Base-by-base conservation (phyloP, 2,888 invertebrate genomes). In the Phyllotreta cruciferae region DNA sequence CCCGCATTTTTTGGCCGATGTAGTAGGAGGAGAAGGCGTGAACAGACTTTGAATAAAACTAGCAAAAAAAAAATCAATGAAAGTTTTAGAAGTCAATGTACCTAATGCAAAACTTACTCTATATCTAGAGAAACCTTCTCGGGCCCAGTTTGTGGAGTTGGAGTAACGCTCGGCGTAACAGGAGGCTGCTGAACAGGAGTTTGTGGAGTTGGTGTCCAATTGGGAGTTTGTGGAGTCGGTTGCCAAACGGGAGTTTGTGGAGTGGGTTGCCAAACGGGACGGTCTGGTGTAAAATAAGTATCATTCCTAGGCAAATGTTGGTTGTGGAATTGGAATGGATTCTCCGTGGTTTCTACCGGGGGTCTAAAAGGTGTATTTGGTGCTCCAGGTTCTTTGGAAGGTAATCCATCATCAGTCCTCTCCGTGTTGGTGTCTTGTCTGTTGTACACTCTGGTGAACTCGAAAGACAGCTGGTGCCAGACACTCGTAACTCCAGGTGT, bases 401-500 rank as follows among this genome's bases (percentile, higher is more conserved):
- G 66, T 45, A 68, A 52, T 34, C 63, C 66, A 10, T 9, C 37
- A 53, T 66, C 68, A 4, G 68, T 62, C 5, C 34, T 52, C 36
- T 54, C 62, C 24, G 57, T 24, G 13, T 61, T 52, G 6, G 10
- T 41, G 11, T 55, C 35, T 10, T 52, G 39, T 60, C 52, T 7
- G 38, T 56, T 36, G 62, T 36, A 60, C 13, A 52, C 56, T 56
- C 57, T 56, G 2, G 42, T 44, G 53, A 60, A 60, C 61, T 68
- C n/a, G 56, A 66, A 62, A 52, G 60, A 60, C 47, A 60, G 13
- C 66, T 66, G 45, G 50, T 66, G 38, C 73, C 73, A 73, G n/a
- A 71, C 52, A 41, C 68, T 71, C 6, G 71, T 73, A 45, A 70
- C 63, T 24, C 73, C 72, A n/a, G 67, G 56, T n/a, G 37, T 38